Evolutionary conservation across 2,888 invertebrate genomes (phyloP).

Genomic region (Operophtera brumata): DNA sequence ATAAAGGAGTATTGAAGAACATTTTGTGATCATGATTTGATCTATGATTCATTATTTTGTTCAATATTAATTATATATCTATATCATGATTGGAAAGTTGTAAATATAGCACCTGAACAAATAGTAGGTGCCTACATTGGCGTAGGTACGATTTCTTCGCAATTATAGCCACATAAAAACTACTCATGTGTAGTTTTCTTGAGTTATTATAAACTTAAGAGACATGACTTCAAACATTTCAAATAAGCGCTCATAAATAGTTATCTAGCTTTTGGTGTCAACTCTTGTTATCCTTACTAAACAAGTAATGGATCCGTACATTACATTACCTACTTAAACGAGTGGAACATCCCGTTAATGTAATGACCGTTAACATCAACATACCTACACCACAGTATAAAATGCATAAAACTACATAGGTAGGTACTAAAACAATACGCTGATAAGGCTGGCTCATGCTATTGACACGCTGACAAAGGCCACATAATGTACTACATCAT

Average conservation of each 20-base stretch:
- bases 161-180: not conserved
- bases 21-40: too few relatives aligned
- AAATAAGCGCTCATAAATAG: not conserved
- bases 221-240: not conserved
- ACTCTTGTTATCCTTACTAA: not conserved
- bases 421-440: constrained; percentile 7
- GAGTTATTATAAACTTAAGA: not conserved
- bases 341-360: constrained; percentile 12
- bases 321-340: too few relatives aligned
- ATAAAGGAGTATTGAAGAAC: too few relatives aligned
- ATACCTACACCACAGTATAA: constrained; percentile 6
- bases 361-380: constrained; percentile 8
- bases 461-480: constrained; percentile 29
- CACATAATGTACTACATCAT: constrained; percentile 17
- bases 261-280: not conserved
- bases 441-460: constrained; percentile 28
- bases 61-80: not conserved
- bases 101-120: constrained; percentile 13
- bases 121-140: not conserved
- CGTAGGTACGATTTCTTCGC: not conserved
- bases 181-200: not conserved
- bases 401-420: constrained; percentile 17
- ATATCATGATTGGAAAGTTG: constrained; percentile 5
- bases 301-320: not conserved
- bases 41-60: too few relatives aligned